Evolutionary conservation across 1,140 invertebrate species (phyloP), one percentile per base, ranked within the genome.

Genomic region (Pseudomyrmex gracilis): DNA sequence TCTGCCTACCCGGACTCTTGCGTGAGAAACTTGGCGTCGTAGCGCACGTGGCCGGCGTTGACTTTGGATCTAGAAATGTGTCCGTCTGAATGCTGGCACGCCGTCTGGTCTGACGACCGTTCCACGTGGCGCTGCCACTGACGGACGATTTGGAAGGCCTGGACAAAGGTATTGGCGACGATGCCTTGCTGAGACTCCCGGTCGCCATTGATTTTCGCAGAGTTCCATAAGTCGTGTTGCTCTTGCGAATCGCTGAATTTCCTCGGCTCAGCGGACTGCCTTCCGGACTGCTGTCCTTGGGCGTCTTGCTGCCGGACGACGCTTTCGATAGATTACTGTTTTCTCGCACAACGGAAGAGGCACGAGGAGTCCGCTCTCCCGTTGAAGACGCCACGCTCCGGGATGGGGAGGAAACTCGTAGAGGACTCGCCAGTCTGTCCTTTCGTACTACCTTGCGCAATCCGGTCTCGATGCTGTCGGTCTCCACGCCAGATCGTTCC

Each of bases 41-140:
- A 8, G 89, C 73, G 87, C 94, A 94, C 20, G 93, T 92, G 2
- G 70, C 71, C 8, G 91, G 49, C 0, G 92, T 84, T 0, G 66
- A 78, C 53, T 92, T 91, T 10, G 96, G 95, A 10, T 94, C 95
- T 7, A 87, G 47, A 88, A 97, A 97, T 0, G 96, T 97, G 17
- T 97, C 97, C 2, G 95, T 91, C 53, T 94, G 95, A n/a, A 97
- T 92, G 1, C 95, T 94, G 0, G 96, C 95, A 49, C 97, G 94
- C 15, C 96, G 93, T 34, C 94, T 93, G 0, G 93, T 94, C 61
- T 94, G 94, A 8, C 96, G 94, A 2, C 96, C 96, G 85, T 96
- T 96, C 97, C 97, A 97, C 0, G 97, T 97, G 82, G 96, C 97
- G 58, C 95, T 96, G n/a, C 94, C 93, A 43, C 87, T 91, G 7